Evolutionary conservation across 2,797 vertebrate species (phyloP).

Genomic region (Acropternis orthonyx): DNA sequence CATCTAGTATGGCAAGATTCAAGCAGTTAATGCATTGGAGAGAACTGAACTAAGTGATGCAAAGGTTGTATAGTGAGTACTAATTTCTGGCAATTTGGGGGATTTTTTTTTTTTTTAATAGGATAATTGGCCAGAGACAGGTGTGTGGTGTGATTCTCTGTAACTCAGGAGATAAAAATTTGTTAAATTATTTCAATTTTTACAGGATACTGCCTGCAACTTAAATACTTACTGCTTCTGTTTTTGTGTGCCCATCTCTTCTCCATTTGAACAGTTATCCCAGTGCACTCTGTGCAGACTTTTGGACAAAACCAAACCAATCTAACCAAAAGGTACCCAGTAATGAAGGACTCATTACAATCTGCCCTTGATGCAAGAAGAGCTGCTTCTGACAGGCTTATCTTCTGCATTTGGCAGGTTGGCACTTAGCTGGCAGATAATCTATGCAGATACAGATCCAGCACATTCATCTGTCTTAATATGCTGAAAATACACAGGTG

Average conservation of each 20-base stretch:
- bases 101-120: not conserved
- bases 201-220: not conserved
- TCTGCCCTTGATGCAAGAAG: not conserved
- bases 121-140: not conserved
- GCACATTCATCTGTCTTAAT: not conserved
- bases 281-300: not conserved
- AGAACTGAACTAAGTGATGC: not conserved
- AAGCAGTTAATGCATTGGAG: not conserved
- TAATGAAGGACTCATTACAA: not conserved
- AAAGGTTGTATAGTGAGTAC: not conserved
- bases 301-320: not conserved
- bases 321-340: not conserved
- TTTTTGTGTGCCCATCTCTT: not conserved
- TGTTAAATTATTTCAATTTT: not conserved
- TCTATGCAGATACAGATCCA: slow-evolving; percentile 5
- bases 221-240: not conserved
- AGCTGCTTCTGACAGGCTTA: slow-evolving; percentile 5
- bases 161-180: not conserved
- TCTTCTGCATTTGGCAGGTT: not conserved
- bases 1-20: not conserved
- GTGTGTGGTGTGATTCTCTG: not conserved
- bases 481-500: not conserved
- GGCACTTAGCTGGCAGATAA: slow-evolving; percentile 28
- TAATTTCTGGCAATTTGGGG: not conserved
- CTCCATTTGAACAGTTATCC: not conserved